A percentile compares a stretch with the other conserved stretches of the same genome.
Evolutionary conservation across 1,140 invertebrate species (phyloP).

Genomic region (Drosophila gunungcola): DNA sequence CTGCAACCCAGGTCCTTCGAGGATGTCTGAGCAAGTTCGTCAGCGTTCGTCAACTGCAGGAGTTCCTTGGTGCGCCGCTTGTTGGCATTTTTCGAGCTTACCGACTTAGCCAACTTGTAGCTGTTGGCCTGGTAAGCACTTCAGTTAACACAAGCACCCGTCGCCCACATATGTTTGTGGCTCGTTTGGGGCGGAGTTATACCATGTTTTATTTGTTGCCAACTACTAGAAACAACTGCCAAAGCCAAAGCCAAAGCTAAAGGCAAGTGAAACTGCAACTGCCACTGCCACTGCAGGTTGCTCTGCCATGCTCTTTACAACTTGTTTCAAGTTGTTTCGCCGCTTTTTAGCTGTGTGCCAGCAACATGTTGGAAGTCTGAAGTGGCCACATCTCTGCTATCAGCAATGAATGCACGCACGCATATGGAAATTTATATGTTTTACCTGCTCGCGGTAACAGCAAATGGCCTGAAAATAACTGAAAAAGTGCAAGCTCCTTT

Average conservation of each 20-base stretch:
- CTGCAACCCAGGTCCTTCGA: conserved; percentile 45
- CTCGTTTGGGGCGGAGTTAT: conserved; percentile 31
- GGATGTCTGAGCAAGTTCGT: conserved; percentile 62
- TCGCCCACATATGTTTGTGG: conserved; percentile 33
- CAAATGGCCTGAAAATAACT: conserved; percentile 3
- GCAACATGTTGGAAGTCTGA: conserved; percentile 39
- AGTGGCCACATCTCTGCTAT: conserved; percentile 34
- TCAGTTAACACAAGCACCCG: conserved; percentile 40
- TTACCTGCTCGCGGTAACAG: conserved; percentile 7
- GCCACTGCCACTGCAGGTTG: conserved; percentile 26
- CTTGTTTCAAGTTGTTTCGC: conserved; percentile 24
- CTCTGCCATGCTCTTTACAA: conserved; percentile 46
- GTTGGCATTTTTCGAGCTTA: conserved; percentile 74
- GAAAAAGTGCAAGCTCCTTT: conserved; percentile 15
- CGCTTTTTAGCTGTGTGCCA: conserved; percentile 9
- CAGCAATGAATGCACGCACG: conserved; percentile 9
- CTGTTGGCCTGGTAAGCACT: conserved; percentile 59
- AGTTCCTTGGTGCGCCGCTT: conserved; percentile 42
- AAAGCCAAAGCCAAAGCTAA: conserved; percentile 29
- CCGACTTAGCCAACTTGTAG: conserved; percentile 67
- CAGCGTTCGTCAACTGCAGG: conserved; percentile 70
- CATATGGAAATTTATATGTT: conserved; percentile 15
- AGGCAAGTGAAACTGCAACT: conserved; percentile 8
- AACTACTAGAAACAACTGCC: conserved; percentile 48
- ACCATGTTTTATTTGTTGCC: conserved; percentile 42